These are phyloP conservation scores for Columbina picui DNA, from an alignment of 2,113 vertebrate genomes.

Conservation along the genomic window DNA sequence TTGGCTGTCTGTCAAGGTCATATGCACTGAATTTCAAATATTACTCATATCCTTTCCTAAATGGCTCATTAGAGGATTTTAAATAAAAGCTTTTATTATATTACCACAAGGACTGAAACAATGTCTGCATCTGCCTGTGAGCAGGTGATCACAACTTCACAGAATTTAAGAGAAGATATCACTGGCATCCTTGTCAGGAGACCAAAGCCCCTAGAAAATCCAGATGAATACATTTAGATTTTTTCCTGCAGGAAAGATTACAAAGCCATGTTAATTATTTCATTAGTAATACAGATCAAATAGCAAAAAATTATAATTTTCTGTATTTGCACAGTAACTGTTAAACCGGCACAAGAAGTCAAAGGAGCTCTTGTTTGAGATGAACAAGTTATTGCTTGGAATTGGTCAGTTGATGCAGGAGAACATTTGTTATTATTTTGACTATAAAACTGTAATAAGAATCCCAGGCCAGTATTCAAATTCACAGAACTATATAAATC, in stretches of 20 bases:
- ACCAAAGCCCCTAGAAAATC: not conserved
- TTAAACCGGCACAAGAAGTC: not conserved
- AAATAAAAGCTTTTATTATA: constrained; percentile 35
- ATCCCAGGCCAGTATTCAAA: not conserved
- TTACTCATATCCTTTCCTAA: constrained; percentile 52
- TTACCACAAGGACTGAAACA: constrained; percentile 8
- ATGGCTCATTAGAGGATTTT: constrained; percentile 59
- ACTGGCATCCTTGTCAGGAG: constrained; percentile 9
- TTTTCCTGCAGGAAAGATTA: not conserved
- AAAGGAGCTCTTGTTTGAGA: not conserved
- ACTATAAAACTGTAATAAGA: not conserved
- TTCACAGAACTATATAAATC: not conserved
- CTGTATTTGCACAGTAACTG: not conserved
- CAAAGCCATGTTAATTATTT: not conserved
- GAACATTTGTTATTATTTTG: not conserved
- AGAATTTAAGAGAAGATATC: constrained; percentile 17
- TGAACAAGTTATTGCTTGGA: not conserved
- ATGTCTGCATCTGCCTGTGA: constrained; percentile 8
- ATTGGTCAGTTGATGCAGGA: not conserved
- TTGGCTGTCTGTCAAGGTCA: constrained; percentile 53
- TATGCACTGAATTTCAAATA: constrained; percentile 41
- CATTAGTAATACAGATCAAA: not conserved
- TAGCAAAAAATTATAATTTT: not conserved
- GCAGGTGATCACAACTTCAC: constrained; percentile 12
- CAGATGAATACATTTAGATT: constrained; percentile 11